Conservation (phyloP, 2,797 vertebrate species). For the Neosilurus hyrtlii region DNA sequence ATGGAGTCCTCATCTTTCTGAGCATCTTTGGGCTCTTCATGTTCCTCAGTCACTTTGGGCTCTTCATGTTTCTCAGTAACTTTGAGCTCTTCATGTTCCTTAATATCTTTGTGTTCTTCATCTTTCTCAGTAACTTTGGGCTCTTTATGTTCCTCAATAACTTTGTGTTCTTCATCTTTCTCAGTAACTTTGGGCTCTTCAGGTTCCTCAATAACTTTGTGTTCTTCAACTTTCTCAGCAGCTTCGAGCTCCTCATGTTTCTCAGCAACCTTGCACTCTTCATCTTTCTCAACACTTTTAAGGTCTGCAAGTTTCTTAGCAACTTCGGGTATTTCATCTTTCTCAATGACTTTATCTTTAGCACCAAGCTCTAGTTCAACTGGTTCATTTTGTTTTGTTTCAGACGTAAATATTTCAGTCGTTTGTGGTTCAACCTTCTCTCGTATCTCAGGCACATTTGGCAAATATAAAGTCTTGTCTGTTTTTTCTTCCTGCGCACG, state of each 20-base stretch:
- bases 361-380: slow-evolving; percentile 2
- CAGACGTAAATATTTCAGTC: background rate
- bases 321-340: slow-evolving; percentile 17
- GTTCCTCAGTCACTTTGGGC: background rate
- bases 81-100: background rate
- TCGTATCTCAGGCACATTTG: slow-evolving; percentile 40
- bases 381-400: background rate
- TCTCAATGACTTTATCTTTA: background rate
- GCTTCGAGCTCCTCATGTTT: slow-evolving; percentile 17
- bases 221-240: background rate
- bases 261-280: slow-evolving; percentile 39
- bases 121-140: slow-evolving; percentile 44
- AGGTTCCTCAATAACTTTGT: slow-evolving; percentile 5
- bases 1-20: background rate
- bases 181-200: slow-evolving; percentile 20
- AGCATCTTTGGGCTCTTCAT: background rate
- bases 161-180: slow-evolving; percentile 6
- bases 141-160: slow-evolving; percentile 50
- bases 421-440: slow-evolving; percentile 33
- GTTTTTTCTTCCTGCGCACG: slow-evolving; percentile 40
- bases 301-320: slow-evolving; percentile 9
- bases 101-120: background rate
- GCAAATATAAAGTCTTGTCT: slow-evolving; percentile 18
- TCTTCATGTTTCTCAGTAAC: background rate
- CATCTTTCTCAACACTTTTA: slow-evolving; percentile 44